These are phyloP conservation scores for Athalia rosae DNA, from an alignment of 2,888 invertebrate genomes.

Conservation along the genomic window DNA sequence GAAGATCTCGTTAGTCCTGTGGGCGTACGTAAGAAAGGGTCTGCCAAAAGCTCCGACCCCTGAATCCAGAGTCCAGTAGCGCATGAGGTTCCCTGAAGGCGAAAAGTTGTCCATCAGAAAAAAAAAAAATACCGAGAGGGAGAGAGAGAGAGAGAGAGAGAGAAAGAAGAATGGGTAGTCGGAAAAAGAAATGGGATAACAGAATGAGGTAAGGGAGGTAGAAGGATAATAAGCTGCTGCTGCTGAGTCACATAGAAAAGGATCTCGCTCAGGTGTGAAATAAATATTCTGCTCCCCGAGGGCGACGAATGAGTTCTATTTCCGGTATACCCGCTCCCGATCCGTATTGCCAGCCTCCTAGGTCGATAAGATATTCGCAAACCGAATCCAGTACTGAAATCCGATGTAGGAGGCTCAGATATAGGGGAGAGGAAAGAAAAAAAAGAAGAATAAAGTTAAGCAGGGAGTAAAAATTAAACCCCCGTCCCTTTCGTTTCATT, in stretches of 20 bases:
- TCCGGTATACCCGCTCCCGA: not conserved
- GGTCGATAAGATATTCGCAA: too few relatives aligned
- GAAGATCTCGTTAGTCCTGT: not conserved
- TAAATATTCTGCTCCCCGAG: conserved; percentile 36
- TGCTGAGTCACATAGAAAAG: not conserved
- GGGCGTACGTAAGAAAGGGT: not conserved
- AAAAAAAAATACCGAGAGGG: conserved; percentile 2
- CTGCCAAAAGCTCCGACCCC: not conserved
- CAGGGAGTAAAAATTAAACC: too few relatives aligned
- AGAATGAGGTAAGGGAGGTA: conserved; percentile 10
- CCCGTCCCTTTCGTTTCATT: too few relatives aligned
- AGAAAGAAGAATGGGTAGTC: not conserved
- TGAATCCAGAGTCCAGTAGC: not conserved
- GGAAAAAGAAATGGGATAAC: conserved; percentile 13
- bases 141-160: not conserved
- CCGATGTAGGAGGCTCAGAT: too few relatives aligned
- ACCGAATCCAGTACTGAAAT: too few relatives aligned
- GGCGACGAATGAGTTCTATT: conserved; percentile 20
- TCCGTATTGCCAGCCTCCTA: not conserved
- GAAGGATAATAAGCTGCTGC: not conserved
- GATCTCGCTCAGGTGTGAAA: conserved; percentile 40
- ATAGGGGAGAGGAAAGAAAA: too few relatives aligned
- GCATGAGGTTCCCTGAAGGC: not conserved
- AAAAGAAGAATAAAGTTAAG: too few relatives aligned
- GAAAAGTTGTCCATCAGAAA: not conserved